phyloP scores from a whole-genome alignment of 2,113 vertebrate species.

The Barnardius zonarius region DNA sequence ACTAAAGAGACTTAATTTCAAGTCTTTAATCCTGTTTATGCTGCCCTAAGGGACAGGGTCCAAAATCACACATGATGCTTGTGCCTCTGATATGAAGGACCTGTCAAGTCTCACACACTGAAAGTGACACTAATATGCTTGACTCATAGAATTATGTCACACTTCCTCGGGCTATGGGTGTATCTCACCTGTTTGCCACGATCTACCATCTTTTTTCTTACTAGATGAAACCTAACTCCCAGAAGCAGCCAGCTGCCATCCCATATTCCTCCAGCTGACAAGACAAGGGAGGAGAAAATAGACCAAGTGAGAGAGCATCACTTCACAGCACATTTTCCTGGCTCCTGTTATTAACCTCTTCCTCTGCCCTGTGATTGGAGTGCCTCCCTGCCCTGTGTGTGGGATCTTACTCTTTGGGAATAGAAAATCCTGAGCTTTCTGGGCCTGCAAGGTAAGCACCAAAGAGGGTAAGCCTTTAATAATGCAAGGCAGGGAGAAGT shows the following conservation, averaged over 20 bases:
- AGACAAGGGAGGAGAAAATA: not conserved
- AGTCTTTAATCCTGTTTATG: not conserved
- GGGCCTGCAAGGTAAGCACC: not conserved
- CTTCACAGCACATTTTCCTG: not conserved
- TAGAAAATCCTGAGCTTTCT: not conserved
- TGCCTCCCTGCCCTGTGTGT: accelerated
- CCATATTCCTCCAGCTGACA: not conserved
- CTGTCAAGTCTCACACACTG: not conserved
- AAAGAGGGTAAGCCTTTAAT: not conserved
- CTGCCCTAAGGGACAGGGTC: not conserved
- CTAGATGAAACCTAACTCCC: not conserved
- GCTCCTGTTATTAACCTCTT: not conserved
- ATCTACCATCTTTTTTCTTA: not conserved
- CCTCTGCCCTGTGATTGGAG: not conserved
- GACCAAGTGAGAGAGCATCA: not conserved
- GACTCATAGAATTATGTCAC: not conserved
- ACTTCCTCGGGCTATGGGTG: not conserved
- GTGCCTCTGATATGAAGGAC: not conserved
- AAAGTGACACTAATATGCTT: not conserved
- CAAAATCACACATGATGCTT: not conserved
- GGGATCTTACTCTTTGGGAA: not conserved
- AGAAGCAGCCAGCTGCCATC: not conserved
- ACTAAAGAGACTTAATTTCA: not conserved
- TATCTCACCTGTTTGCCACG: not conserved
- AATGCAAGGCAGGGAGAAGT: not conserved